A percentile compares a stretch with the other conserved stretches of the same genome.
Evolutionary conservation across 2,797 vertebrate genomes (phyloP).

Genomic region (Pteropus rufus): DNA sequence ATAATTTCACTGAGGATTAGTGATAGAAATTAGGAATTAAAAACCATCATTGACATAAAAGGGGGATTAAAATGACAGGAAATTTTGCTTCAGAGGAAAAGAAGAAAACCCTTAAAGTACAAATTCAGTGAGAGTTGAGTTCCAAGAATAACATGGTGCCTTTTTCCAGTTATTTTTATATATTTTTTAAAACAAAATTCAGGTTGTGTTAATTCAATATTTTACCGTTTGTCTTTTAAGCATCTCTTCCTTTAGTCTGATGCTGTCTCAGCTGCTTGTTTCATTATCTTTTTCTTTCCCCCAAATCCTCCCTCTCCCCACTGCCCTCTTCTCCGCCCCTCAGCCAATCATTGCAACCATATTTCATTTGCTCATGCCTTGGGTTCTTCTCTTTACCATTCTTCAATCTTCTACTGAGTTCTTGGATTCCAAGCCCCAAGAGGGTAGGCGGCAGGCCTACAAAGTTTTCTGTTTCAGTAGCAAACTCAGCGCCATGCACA

Average conservation of each 20-base stretch:
- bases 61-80: background rate
- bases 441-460: conserved; percentile 45
- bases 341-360: background rate
- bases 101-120: background rate
- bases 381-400: background rate
- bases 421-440: conserved; percentile 62
- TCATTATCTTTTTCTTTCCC: background rate
- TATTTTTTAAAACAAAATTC: background rate
- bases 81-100: background rate
- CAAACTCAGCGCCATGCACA: conserved; percentile 58
- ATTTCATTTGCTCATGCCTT: background rate
- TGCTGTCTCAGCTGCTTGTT: background rate
- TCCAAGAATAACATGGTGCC: background rate
- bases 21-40: background rate
- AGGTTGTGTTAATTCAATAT: background rate
- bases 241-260: background rate
- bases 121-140: background rate
- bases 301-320: background rate
- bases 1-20: background rate
- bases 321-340: too few species aligned
- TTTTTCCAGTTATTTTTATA: background rate
- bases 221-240: background rate
- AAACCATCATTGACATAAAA: background rate
- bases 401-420: conserved; percentile 2
- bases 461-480: conserved; percentile 46